Conservation (phyloP, 2,113 vertebrate species). For the Sceloporus tristichus region DNA sequence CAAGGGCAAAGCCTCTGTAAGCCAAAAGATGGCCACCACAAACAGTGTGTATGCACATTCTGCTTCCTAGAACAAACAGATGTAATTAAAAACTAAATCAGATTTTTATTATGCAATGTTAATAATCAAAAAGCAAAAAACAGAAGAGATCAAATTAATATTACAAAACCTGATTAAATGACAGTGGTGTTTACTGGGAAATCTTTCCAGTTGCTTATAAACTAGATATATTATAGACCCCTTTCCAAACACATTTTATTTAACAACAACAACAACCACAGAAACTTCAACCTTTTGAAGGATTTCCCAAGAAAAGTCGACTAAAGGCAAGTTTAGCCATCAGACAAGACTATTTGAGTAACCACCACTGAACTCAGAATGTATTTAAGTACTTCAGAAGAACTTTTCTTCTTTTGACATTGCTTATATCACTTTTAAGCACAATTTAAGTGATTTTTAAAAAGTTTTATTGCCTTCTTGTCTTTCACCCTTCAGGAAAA, state of each 20-base stretch:
- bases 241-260: neutral
- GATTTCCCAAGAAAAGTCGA: neutral
- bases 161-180: neutral
- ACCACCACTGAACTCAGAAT: neutral
- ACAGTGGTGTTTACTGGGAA: neutral
- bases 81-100: constrained; percentile 15
- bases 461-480: neutral
- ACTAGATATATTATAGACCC: neutral
- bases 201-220: neutral
- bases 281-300: neutral
- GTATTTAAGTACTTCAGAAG: neutral
- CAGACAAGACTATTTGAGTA: neutral
- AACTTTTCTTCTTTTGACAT: neutral
- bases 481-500: neutral
- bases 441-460: neutral
- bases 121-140: neutral
- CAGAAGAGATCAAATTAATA: neutral
- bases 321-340: neutral
- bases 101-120: neutral
- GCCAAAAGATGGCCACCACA: constrained; percentile 89
- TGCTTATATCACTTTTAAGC: neutral
- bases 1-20: constrained; percentile 89
- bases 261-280: neutral
- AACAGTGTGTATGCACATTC: constrained; percentile 88
- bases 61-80: constrained; percentile 82